phyloP scores from a whole-genome alignment of 2,797 vertebrate species.

The Enteromius unitaeniatus region DNA sequence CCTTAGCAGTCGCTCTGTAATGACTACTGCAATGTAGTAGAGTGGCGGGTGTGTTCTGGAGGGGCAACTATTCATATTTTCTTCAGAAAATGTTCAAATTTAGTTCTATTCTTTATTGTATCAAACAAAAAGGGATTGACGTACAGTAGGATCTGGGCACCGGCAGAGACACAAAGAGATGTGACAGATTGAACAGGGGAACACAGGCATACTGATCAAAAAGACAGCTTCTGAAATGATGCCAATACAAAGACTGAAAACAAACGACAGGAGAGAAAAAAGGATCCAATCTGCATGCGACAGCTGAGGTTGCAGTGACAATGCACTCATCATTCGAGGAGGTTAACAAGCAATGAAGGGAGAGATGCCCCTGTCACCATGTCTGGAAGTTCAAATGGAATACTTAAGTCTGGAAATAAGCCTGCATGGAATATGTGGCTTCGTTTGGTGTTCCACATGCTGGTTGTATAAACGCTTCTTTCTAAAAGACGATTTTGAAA shows the following conservation, averaged over 20 bases:
- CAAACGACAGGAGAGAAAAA: constrained; percentile 45
- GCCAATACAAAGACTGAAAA: constrained; percentile 41
- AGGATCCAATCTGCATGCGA: constrained; percentile 43
- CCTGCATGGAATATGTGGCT: background rate
- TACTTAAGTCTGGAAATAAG: constrained; percentile 12
- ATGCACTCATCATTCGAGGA: constrained; percentile 15
- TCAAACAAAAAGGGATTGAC: constrained; percentile 35
- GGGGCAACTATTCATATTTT: constrained; percentile 7
- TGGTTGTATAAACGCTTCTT: background rate
- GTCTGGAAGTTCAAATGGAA: constrained; percentile 10
- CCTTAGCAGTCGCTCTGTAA: background rate
- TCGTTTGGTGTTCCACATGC: constrained; percentile 4
- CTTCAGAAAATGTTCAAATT: constrained; percentile 36
- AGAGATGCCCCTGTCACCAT: constrained; percentile 12
- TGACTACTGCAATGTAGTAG: background rate
- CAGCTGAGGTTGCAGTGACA: constrained; percentile 43
- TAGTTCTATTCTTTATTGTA: constrained; percentile 55
- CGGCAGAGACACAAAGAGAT: constrained; percentile 56
- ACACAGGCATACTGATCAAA: constrained; percentile 63
- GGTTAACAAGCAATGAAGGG: constrained; percentile 48
- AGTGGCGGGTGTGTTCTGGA: background rate
- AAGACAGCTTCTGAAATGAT: constrained; percentile 46
- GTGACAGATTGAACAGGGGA: constrained; percentile 50
- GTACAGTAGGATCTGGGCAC: constrained; percentile 30
- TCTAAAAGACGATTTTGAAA: background rate